Percentiles rank a stretch among this genome's conserved stretches.
Evolutionary conservation across 1,140 invertebrate genomes (phyloP).

Genomic region (Brachionus paranguensis): DNA sequence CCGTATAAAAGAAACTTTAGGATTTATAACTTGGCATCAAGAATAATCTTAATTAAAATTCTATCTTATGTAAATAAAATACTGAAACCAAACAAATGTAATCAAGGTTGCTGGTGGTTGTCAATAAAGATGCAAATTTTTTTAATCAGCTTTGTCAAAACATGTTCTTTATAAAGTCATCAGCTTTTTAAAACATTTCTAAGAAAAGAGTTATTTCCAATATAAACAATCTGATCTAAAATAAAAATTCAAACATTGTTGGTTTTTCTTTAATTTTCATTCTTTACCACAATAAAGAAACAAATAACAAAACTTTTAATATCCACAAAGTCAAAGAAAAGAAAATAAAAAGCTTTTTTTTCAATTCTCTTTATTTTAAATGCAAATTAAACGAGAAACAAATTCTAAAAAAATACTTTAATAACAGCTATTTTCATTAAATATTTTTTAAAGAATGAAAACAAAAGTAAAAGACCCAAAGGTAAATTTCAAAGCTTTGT

Average conservation of each 20-base stretch:
- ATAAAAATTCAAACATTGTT: not conserved
- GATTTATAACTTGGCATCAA: not conserved
- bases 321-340: not conserved
- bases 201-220: not conserved
- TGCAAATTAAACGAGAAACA: constrained; percentile 6
- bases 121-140: not conserved
- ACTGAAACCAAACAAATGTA: not conserved
- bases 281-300: not conserved
- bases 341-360: constrained; percentile 17
- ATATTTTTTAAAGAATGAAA: constrained; percentile 25
- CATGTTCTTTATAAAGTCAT: not conserved
- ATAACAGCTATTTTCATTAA: not conserved
- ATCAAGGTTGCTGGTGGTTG: not conserved
- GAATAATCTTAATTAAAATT: not conserved
- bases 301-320: not conserved
- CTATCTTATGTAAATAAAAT: not conserved
- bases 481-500: not conserved
- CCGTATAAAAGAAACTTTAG: not conserved
- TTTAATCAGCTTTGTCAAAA: not conserved
- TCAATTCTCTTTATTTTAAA: not conserved
- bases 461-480: constrained; percentile 32
- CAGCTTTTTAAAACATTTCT: not conserved
- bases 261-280: not conserved
- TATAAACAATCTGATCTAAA: not conserved
- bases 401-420: not conserved